Conservation (phyloP, 2,888 invertebrate species). For the Horisme vitalbata region DNA sequence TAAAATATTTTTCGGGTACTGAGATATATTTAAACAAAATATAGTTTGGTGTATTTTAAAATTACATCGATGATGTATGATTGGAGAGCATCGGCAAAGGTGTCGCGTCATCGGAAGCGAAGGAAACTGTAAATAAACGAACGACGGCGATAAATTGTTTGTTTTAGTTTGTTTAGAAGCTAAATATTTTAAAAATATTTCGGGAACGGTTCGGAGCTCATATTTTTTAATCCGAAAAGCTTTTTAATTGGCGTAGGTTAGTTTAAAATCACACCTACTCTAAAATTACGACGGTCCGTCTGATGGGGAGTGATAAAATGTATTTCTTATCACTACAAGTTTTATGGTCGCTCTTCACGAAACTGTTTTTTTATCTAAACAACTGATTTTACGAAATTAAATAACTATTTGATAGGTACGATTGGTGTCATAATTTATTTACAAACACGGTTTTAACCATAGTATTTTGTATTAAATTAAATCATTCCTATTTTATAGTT, state of each 20-base stretch:
- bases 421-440: too few species aligned
- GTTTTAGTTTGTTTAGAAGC: conserved; percentile 44
- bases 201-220: conserved; percentile 18
- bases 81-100: conserved; percentile 47
- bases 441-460: too few species aligned
- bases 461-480: too few species aligned
- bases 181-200: conserved; percentile 30
- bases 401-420: too few species aligned
- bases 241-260: conserved; percentile 20
- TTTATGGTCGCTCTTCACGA: too few species aligned
- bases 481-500: too few species aligned
- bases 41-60: conserved; percentile 14
- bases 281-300: not conserved
- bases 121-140: conserved; percentile 43
- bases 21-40: conserved; percentile 9
- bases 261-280: not conserved
- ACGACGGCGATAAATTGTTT: conserved; percentile 43
- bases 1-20: not conserved
- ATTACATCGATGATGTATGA: conserved; percentile 50
- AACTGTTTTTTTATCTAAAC: too few species aligned
- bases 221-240: conserved; percentile 33
- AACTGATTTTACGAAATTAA: too few species aligned
- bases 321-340: not conserved
- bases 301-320: not conserved
- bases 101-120: conserved; percentile 36